Evolutionary conservation across 35 echinoderm and acorn worm species (phyloP).

Genomic region (Hemicentrotus pulcherrimus): DNA sequence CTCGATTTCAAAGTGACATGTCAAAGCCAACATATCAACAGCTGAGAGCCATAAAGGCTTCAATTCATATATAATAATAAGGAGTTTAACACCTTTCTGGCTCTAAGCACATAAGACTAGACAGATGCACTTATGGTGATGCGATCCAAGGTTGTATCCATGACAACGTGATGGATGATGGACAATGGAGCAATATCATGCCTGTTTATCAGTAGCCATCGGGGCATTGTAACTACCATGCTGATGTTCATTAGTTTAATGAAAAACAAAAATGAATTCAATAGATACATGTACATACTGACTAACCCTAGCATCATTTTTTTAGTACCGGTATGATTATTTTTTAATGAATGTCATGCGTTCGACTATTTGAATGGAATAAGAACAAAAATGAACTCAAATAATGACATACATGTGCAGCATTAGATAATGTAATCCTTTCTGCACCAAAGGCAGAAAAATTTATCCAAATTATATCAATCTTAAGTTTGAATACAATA

Average conservation of each 20-base stretch:
- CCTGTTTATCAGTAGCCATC: neutral
- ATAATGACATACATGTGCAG: no score
- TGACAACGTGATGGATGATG: neutral
- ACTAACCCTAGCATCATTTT: neutral
- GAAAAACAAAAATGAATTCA: neutral
- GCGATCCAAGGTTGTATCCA: neutral
- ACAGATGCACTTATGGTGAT: neutral
- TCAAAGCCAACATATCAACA: neutral
- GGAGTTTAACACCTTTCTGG: no score
- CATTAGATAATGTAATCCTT: no score
- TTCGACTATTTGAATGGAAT: no score
- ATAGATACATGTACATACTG: no score
- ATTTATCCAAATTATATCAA: no score
- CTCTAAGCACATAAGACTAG: neutral
- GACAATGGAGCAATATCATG: neutral
- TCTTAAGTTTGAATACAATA: no score
- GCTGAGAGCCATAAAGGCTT: no score
- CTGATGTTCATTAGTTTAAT: neutral
- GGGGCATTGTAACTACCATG: neutral
- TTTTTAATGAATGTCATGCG: neutral
- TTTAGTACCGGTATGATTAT: neutral
- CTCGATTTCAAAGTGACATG: neutral
- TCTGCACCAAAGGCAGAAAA: no score
- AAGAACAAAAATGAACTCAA: no score
- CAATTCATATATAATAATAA: no score